Evolutionary conservation across 2,888 invertebrate species (phyloP).

Genomic region (Heliconius charithonia): DNA sequence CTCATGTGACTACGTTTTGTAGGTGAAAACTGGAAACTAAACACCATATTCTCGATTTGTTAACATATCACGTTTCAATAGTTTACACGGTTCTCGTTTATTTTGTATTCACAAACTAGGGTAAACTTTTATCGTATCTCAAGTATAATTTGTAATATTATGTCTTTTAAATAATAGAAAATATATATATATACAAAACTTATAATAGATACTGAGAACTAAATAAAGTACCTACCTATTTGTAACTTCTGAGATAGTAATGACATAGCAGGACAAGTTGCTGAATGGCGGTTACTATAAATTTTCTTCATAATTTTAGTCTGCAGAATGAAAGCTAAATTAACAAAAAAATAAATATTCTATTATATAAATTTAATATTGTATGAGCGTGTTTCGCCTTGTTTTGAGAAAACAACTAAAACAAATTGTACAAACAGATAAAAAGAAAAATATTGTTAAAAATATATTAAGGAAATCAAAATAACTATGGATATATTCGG

Average conservation of each 20-base stretch:
- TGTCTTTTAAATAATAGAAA: not conserved
- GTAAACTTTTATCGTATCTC: not conserved
- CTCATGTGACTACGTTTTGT: slow-evolving; percentile 58
- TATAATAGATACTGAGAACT: not conserved
- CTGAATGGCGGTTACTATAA: not conserved
- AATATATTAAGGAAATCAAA: not conserved
- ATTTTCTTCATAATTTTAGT: not conserved
- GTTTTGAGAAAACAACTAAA: not conserved
- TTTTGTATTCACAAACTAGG: not conserved
- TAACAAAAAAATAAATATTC: not conserved
- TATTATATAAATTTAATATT: no score
- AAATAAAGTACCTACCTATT: not conserved
- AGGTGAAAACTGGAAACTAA: slow-evolving; percentile 73
- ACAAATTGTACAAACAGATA: not conserved
- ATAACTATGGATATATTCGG: not conserved
- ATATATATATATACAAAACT: not conserved
- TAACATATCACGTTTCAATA: slow-evolving; percentile 30
- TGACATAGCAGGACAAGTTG: not conserved
- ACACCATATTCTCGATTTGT: slow-evolving; percentile 39
- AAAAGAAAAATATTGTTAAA: not conserved
- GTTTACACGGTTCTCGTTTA: not conserved
- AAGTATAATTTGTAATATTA: not conserved
- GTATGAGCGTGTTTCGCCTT: not conserved
- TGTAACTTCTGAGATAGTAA: slow-evolving; percentile 8
- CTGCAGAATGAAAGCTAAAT: not conserved